Evolutionary conservation across 2,113 vertebrate genomes (phyloP).

Genomic region (Chrysemys picta): DNA sequence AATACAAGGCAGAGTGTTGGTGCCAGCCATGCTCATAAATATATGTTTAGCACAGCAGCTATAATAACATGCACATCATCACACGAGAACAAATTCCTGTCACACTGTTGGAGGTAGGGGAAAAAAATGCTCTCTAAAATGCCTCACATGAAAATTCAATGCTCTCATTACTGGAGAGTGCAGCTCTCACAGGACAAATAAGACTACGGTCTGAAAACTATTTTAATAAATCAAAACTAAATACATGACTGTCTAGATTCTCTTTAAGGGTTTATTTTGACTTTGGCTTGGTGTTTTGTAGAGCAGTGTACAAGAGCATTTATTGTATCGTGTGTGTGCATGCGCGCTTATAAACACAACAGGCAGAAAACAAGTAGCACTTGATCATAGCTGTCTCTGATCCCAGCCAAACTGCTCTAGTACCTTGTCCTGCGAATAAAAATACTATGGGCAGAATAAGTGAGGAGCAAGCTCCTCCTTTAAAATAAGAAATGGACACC

Average conservation of each 20-base stretch:
- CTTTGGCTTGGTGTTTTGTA: background rate
- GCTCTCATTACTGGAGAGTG: slow-evolving; percentile 56
- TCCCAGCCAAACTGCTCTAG: background rate
- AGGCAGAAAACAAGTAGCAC: slow-evolving; percentile 22
- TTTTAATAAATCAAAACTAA: slow-evolving; percentile 74
- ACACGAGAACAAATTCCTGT: slow-evolving; percentile 55
- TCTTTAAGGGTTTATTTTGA: slow-evolving; percentile 62
- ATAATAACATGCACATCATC: slow-evolving; percentile 68
- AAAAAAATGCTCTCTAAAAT: slow-evolving; percentile 70
- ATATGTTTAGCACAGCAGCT: slow-evolving; percentile 66
- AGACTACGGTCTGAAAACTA: slow-evolving; percentile 60
- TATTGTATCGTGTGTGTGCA: background rate
- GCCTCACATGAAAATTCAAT: slow-evolving; percentile 68
- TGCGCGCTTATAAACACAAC: background rate
- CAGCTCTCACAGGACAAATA: slow-evolving; percentile 66
- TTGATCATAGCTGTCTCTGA: background rate
- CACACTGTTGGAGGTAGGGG: slow-evolving; percentile 59
- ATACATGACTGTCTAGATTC: slow-evolving; percentile 17
- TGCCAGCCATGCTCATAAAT: slow-evolving; percentile 73
- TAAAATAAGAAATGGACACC: background rate
- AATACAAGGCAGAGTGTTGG: slow-evolving; percentile 41
- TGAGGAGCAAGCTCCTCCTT: background rate
- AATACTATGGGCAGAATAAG: background rate
- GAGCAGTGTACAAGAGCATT: background rate
- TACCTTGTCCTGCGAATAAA: background rate